Evolutionary conservation across 2,888 invertebrate species (phyloP).

Genomic region (Eristalinus aeneus): DNA sequence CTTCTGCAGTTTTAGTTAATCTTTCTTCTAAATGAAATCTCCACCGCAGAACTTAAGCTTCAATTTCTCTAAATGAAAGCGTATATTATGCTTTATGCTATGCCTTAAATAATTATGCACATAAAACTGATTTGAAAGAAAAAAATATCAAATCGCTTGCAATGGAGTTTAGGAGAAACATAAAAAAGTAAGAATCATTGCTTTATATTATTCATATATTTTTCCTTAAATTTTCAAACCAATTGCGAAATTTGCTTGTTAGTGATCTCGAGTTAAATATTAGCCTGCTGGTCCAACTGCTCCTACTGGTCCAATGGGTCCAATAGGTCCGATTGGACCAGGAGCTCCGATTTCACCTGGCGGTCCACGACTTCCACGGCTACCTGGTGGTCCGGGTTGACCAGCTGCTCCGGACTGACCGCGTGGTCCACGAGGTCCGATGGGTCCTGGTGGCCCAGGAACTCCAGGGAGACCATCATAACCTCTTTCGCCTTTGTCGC

Average conservation of each 20-base stretch:
- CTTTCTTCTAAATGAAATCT: no score
- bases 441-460: conserved; percentile 31
- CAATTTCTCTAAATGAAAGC: no score
- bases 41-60: no score
- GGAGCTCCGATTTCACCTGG: conserved; percentile 24
- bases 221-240: conserved; percentile 4
- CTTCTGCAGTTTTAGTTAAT: no score
- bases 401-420: conserved; percentile 29
- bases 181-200: no score
- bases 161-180: no score
- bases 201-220: background rate
- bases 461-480: conserved; percentile 35
- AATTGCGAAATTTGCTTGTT: background rate
- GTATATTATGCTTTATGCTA: no score
- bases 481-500: conserved; percentile 46
- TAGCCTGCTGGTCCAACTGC: conserved; percentile 19
- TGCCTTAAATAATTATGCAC: no score
- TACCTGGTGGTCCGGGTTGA: conserved; percentile 34
- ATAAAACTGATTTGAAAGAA: no score
- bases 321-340: conserved; percentile 26
- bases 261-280: background rate
- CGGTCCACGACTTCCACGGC: conserved; percentile 45
- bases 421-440: conserved; percentile 36
- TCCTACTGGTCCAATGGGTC: conserved; percentile 9
- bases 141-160: no score